Evolutionary conservation across 2,888 invertebrate species (phyloP), one percentile per base, ranked within the genome.

Genomic region (Heliconius charithonia): DNA sequence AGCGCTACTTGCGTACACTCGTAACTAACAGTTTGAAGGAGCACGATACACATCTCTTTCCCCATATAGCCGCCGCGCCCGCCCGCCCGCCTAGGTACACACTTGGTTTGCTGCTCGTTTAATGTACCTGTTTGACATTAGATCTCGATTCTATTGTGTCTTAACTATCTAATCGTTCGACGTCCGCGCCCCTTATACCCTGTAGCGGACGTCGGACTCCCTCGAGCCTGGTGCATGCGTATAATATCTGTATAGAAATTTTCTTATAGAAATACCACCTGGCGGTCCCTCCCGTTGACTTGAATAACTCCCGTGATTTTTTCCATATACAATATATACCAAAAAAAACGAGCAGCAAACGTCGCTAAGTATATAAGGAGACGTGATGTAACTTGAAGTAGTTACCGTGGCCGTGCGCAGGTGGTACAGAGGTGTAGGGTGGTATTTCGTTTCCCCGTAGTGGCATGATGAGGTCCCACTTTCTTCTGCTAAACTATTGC

Each of bases 101-200:
- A 90, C 91, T 89, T 93, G 94, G 51, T 94, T 94, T 94, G 95
- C 95, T 94, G 94, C 95, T 93, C 94, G 94, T 93, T 91, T 92
- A 89, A 91, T 51, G 51, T 51, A 51, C 51, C 92, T 92, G 92
- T 92, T 83, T 87, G 79, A 86, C 91, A 90, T 89, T 92, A 91
- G 91, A 87, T 88, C 87, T 84, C 87, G 89, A 82, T 87, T 87
- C 84, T 87, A 85, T 85, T 87, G 87, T 88, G 85, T 85, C 75
- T 85, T 82, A 86, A 51, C 51, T 51, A 51, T 86, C 75, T 80
- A 79, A 78, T 76, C 82, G 83, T 70, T 62, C 79, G 80, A 81
- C 82, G 88, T 84, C 83, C 87, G 87, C 81, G 84, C 83, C 83
- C 32, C n/a, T n/a, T n/a, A n/a, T n/a, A n/a, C n/a, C n/a, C n/a